phyloP scores from a whole-genome alignment of 35 echinoderm and acorn worm genomes.

The Diadema setosum region DNA sequence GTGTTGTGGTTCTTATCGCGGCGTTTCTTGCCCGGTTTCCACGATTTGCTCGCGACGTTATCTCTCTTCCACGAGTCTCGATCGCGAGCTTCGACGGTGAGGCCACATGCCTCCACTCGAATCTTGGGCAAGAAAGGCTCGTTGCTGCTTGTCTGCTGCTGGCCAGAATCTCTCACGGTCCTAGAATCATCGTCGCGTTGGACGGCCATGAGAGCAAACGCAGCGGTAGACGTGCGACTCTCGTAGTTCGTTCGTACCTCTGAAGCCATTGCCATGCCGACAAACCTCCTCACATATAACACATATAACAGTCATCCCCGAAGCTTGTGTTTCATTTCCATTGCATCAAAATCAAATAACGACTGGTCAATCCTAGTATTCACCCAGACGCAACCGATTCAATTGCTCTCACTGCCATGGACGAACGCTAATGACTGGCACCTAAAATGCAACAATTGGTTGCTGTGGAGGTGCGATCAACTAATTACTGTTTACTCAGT shows the following conservation, averaged over 20 bases:
- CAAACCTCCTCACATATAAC: neutral
- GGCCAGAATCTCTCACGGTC: neutral
- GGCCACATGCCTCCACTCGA: slow-evolving; percentile 53
- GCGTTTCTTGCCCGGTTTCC: neutral
- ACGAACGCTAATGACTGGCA: neutral
- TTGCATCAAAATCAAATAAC: neutral
- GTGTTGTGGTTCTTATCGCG: neutral
- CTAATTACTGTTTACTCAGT: no score
- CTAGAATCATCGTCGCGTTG: neutral
- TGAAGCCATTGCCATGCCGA: neutral
- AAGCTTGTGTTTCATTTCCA: neutral
- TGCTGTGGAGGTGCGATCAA: neutral
- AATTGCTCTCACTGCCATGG: neutral
- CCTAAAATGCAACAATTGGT: neutral
- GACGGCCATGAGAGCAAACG: neutral
- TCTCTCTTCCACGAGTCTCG: neutral
- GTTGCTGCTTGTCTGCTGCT: neutral
- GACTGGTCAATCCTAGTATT: no score
- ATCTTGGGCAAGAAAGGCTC: slow-evolving; percentile 26
- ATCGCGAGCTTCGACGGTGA: slow-evolving; percentile 28
- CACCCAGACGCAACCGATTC: neutral
- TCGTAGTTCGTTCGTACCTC: neutral
- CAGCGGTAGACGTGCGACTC: neutral
- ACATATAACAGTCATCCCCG: neutral
- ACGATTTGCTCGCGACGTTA: neutral